phyloP scores from a whole-genome alignment of 2,888 invertebrate species.

The Ormyrus thymus region DNA sequence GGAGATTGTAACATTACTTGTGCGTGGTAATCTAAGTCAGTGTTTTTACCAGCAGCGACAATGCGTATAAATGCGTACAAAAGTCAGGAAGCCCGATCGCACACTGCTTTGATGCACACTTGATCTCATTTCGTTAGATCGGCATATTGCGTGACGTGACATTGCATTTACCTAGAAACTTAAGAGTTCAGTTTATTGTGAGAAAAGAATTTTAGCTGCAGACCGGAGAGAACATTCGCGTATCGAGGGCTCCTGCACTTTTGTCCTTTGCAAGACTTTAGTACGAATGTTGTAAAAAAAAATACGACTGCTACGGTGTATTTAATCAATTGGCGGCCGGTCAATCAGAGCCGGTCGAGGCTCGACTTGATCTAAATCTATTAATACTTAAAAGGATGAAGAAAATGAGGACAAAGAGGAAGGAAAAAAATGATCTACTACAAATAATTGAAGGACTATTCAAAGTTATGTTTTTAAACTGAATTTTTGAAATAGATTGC shows the following conservation, averaged over 20 bases:
- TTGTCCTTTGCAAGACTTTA: conserved; percentile 72
- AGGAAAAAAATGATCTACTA: conserved; percentile 65
- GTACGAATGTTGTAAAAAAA: conserved; percentile 69
- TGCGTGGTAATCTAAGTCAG: conserved; percentile 55
- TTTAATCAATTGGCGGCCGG: conserved; percentile 68
- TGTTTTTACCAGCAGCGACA: conserved; percentile 73
- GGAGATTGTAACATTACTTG: conserved; percentile 29
- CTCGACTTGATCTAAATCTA: conserved; percentile 71
- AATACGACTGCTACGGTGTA: conserved; percentile 72
- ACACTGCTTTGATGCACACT: conserved; percentile 61
- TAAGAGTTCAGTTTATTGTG: conserved; percentile 54
- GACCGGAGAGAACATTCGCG: conserved; percentile 4
- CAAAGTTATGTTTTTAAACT: conserved; percentile 73
- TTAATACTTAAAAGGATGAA: conserved; percentile 66
- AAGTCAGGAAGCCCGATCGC: conserved; percentile 62
- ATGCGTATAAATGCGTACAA: conserved; percentile 66
- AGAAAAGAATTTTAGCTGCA: conserved; percentile 32
- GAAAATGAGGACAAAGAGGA: conserved; percentile 66
- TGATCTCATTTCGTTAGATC: conserved; percentile 52
- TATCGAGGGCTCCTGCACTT: conserved; percentile 69
- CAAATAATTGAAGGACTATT: conserved; percentile 71
- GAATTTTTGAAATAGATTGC: conserved; percentile 74
- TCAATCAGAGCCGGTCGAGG: conserved; percentile 64
- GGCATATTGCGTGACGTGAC: conserved; percentile 34
- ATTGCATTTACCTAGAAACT: conserved; percentile 67